Percentiles rank a stretch among this genome's conserved stretches.
phyloP scores from a whole-genome alignment of 2,888 invertebrate genomes.

The Hermodice carunculata region DNA sequence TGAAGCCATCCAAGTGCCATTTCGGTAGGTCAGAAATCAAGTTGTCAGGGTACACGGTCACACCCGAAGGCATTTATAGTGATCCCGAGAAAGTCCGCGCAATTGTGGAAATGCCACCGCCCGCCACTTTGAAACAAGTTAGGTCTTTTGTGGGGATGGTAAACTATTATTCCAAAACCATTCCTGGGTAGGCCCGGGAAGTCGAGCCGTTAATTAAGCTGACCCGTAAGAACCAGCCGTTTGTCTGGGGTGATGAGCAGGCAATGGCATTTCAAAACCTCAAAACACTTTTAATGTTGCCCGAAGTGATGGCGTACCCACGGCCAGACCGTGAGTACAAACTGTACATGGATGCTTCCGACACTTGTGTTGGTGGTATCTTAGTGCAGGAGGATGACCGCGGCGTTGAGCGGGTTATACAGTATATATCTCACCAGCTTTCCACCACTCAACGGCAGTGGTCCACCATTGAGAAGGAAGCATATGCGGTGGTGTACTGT shows the following conservation, averaged over 20 bases:
- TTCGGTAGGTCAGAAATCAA: constrained; percentile 25
- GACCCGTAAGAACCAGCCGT: constrained; percentile 1
- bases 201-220: constrained; percentile 9
- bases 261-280: background rate
- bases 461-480: constrained; percentile 18
- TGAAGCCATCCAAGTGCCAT: constrained; percentile 32
- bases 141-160: too few species aligned
- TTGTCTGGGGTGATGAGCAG: background rate
- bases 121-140: constrained; percentile 10
- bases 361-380: constrained; percentile 2
- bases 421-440: background rate
- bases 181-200: constrained; percentile 14
- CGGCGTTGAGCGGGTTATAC: constrained; percentile 7
- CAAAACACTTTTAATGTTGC: background rate
- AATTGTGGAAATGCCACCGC: constrained; percentile 10
- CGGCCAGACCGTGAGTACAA: background rate
- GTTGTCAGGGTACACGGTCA: constrained; percentile 23
- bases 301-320: constrained; percentile 3
- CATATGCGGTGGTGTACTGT: background rate
- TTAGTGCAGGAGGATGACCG: background rate
- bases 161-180: constrained; percentile 16
- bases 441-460: background rate
- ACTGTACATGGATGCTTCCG: constrained; percentile 6
- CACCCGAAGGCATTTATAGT: constrained; percentile 19
- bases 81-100: constrained; percentile 27